A percentile compares a stretch with the other conserved stretches of the same genome.
Evolutionary conservation across 2,797 vertebrate species (phyloP).

Genomic region (Leptodactylus fallax): DNA sequence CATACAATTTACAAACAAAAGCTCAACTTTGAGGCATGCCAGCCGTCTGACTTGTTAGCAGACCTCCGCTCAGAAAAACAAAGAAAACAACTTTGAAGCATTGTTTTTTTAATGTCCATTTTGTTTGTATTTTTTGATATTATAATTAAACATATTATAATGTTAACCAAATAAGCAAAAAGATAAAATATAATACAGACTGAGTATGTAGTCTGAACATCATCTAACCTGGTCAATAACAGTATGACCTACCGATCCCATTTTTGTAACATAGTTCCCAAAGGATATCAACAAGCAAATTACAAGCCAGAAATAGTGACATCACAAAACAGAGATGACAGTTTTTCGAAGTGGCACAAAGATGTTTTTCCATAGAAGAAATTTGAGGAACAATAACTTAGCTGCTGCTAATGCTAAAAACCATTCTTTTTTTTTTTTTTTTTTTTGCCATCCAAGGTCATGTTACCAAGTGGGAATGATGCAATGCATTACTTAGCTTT

Average conservation of each 20-base stretch:
- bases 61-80: slow-evolving; percentile 20
- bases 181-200: neutral
- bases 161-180: neutral
- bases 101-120: too few relatives aligned
- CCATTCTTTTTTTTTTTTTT: too few relatives aligned
- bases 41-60: slow-evolving; percentile 4
- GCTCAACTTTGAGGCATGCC: slow-evolving; percentile 26
- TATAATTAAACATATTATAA: neutral
- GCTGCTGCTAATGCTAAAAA: neutral
- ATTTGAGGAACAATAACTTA: neutral
- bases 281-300: neutral
- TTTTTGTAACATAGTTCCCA: neutral
- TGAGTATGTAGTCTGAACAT: neutral
- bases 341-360: neutral
- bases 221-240: too few relatives aligned
- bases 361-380: neutral
- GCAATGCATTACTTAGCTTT: too few relatives aligned
- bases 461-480: too few relatives aligned
- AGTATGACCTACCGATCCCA: too few relatives aligned
- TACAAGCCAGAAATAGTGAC: neutral
- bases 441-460: too few relatives aligned
- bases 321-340: neutral
- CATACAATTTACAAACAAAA: slow-evolving; percentile 60
- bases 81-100: slow-evolving; percentile 23
- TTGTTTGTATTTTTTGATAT: neutral